A percentile compares a stretch with the other conserved stretches of the same genome.
These are phyloP conservation scores for Erebia ligea DNA, from an alignment of 2,888 invertebrate genomes.

Conservation along the genomic window DNA sequence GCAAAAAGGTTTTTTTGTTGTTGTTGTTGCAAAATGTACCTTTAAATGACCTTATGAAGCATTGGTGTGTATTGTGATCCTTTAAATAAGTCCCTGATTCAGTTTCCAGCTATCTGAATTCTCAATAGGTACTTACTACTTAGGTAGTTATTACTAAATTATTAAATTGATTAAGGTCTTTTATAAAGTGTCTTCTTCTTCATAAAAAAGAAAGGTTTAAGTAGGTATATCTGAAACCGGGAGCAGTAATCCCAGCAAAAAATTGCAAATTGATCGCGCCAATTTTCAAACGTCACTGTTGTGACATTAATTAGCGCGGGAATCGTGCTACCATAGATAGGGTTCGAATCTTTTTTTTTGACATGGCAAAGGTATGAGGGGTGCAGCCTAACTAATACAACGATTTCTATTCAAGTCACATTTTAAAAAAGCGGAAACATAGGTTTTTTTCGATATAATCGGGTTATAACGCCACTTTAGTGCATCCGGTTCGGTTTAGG, in stretches of 20 bases:
- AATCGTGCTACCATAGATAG: constrained; percentile 66
- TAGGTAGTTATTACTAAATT: no score
- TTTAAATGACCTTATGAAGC: no score
- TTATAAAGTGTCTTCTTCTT: no score
- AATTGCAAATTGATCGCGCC: constrained; percentile 45
- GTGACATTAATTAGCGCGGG: constrained; percentile 65
- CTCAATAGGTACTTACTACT: no score
- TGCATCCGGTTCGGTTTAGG: constrained; percentile 57
- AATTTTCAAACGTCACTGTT: constrained; percentile 65
- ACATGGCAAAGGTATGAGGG: constrained; percentile 42
- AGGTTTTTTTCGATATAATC: constrained; percentile 60
- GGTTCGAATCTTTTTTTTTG: constrained; percentile 50
- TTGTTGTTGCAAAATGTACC: neutral
- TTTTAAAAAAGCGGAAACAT: constrained; percentile 64
- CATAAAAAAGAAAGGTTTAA: no score
- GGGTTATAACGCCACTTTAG: constrained; percentile 62
- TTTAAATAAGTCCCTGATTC: no score
- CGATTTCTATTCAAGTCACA: constrained; percentile 71
- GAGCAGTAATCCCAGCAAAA: neutral
- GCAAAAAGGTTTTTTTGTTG: neutral
- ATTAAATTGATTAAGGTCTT: no score
- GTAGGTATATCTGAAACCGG: no score
- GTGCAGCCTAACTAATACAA: constrained; percentile 56
- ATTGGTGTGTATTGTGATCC: no score
- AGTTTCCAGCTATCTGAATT: no score